Evolutionary conservation across 1,140 invertebrate species (phyloP).

Genomic region (Drosophila elegans): DNA sequence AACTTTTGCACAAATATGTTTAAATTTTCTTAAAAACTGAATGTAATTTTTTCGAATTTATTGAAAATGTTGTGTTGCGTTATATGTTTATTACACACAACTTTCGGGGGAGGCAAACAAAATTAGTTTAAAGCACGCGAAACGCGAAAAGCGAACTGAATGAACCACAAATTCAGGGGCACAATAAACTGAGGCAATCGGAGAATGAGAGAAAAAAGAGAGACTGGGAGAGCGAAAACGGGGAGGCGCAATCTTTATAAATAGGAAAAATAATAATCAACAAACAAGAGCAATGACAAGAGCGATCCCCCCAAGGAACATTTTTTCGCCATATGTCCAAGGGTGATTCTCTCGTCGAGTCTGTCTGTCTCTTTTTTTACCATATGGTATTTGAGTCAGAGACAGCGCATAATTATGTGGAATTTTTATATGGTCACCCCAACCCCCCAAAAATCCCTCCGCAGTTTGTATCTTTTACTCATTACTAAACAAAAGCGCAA

Average conservation of each 20-base stretch:
- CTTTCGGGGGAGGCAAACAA: slow-evolving; percentile 25
- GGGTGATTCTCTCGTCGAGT: slow-evolving; percentile 29
- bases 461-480: neutral
- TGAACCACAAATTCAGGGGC: slow-evolving; percentile 67
- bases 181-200: slow-evolving; percentile 43
- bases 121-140: slow-evolving; percentile 62
- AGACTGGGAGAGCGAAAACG: slow-evolving; percentile 7
- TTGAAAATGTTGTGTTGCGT: slow-evolving; percentile 29
- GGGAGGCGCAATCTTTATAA: slow-evolving; percentile 67
- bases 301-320: slow-evolving; percentile 48
- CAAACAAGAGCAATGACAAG: slow-evolving; percentile 46
- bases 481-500: slow-evolving; percentile 65
- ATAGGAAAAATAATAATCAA: slow-evolving; percentile 67
- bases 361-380: neutral
- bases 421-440: slow-evolving; percentile 37
- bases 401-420: slow-evolving; percentile 67
- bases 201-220: slow-evolving; percentile 15
- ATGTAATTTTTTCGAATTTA: neutral
- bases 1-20: slow-evolving; percentile 2
- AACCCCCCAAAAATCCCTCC: slow-evolving; percentile 2
- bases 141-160: slow-evolving; percentile 71
- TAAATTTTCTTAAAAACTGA: neutral
- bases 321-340: slow-evolving; percentile 56
- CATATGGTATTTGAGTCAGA: slow-evolving; percentile 49
- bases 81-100: slow-evolving; percentile 33